A percentile compares a stretch with the other conserved stretches of the same genome.
These are phyloP conservation scores for Myotis yumanensis DNA, from an alignment of 2,113 vertebrate genomes.

Conservation along the genomic window DNA sequence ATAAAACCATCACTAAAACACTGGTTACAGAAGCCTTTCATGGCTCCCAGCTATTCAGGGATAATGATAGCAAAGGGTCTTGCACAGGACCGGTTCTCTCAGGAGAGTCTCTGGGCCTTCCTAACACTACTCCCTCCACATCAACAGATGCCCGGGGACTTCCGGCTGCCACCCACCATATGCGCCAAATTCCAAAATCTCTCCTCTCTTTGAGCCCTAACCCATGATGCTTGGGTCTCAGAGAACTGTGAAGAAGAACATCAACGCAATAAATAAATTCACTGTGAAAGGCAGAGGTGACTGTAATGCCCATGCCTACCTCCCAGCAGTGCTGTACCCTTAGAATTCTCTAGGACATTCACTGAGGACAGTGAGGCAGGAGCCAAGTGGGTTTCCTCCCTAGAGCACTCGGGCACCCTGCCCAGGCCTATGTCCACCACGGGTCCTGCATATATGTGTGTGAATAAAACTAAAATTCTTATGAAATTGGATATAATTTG, in stretches of 20 bases:
- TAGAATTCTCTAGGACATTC: no score
- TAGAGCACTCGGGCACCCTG: background rate
- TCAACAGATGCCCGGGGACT: background rate
- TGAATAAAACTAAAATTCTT: background rate
- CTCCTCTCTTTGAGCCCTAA: background rate
- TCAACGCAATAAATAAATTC: background rate
- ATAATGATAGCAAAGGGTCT: background rate
- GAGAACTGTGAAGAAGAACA: background rate
- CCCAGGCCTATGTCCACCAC: background rate
- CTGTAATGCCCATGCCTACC: background rate
- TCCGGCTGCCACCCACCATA: fast-evolving
- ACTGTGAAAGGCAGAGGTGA: background rate
- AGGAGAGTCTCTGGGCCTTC: background rate
- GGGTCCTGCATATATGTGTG: background rate
- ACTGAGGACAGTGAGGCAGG: background rate
- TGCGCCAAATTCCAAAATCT: background rate
- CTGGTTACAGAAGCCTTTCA: background rate
- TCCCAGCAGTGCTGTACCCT: background rate
- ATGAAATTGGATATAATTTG: background rate
- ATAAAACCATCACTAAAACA: constrained; percentile 37
- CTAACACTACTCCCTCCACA: background rate
- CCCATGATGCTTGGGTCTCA: background rate
- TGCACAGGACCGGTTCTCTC: background rate
- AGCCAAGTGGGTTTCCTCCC: background rate
- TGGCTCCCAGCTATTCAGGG: background rate